A percentile compares a stretch with the other conserved stretches of the same genome.
Evolutionary conservation across 2,797 vertebrate species (phyloP).

Genomic region (Coreius guichenoti): DNA sequence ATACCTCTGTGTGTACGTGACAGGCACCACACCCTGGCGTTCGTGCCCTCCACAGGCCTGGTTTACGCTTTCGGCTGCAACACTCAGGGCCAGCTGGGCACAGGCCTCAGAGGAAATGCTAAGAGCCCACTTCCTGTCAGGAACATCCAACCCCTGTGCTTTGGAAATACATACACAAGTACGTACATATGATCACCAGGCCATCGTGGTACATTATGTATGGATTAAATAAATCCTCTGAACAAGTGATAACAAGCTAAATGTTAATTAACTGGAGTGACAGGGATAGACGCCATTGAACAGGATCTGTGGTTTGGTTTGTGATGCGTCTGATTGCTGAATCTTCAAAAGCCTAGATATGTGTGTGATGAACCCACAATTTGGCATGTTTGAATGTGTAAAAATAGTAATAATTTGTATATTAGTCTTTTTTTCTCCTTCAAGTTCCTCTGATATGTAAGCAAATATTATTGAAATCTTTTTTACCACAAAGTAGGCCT

Average conservation of each 20-base stretch:
- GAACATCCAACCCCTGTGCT: conserved; percentile 80
- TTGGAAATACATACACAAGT: conserved; percentile 77
- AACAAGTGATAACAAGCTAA: background rate
- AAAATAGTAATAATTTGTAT: background rate
- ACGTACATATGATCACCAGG: conserved; percentile 7
- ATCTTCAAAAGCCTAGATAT: background rate
- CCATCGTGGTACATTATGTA: background rate
- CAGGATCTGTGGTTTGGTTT: background rate
- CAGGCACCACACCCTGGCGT: conserved; percentile 94
- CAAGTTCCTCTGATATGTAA: background rate
- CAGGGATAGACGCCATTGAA: background rate
- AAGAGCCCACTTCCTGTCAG: conserved; percentile 88
- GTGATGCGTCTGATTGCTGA: background rate
- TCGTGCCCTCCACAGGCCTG: conserved; percentile 91
- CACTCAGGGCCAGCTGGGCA: conserved; percentile 90
- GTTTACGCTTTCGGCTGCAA: conserved; percentile 97
- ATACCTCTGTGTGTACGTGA: background rate
- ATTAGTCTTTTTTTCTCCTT: background rate
- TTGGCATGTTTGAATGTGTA: background rate
- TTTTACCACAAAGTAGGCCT: background rate
- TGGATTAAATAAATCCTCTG: background rate
- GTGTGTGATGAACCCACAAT: background rate
- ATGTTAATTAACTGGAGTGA: background rate
- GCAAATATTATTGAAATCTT: background rate
- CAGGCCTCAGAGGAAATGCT: conserved; percentile 82